These are phyloP conservation scores for Hoplostethus mediterraneus DNA, from an alignment of 2,797 vertebrate genomes.

Conservation along the genomic window DNA sequence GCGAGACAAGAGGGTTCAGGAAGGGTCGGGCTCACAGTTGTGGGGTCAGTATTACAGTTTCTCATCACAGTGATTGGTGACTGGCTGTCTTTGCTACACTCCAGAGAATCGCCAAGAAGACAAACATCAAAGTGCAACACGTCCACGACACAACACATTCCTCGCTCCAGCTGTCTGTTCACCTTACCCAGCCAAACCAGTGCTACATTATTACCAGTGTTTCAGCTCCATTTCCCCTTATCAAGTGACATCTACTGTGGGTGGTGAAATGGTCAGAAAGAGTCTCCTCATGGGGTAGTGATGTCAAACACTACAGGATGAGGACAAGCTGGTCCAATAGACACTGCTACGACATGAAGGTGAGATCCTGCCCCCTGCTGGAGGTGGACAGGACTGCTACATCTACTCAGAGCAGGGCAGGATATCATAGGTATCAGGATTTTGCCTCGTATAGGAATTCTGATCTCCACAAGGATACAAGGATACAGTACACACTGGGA, in stretches of 20 bases:
- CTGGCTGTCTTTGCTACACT: slow-evolving; percentile 75
- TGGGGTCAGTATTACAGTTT: slow-evolving; percentile 83
- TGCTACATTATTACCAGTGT: slow-evolving; percentile 72
- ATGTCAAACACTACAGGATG: slow-evolving; percentile 47
- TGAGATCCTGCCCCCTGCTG: slow-evolving; percentile 62
- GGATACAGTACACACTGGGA: slow-evolving; percentile 36
- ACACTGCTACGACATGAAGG: slow-evolving; percentile 61
- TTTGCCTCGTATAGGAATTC: slow-evolving; percentile 47
- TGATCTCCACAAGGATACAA: slow-evolving; percentile 51
- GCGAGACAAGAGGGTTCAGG: slow-evolving; percentile 53
- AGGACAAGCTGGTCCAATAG: slow-evolving; percentile 41
- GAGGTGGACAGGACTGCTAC: slow-evolving; percentile 79
- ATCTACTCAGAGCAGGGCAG: slow-evolving; percentile 69
- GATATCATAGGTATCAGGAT: slow-evolving; percentile 10
- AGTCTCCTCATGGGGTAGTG: slow-evolving; percentile 56
- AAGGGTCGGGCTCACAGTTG: slow-evolving; percentile 81
- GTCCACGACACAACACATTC: slow-evolving; percentile 33
- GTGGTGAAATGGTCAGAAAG: slow-evolving; percentile 57
- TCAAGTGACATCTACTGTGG: slow-evolving; percentile 66
- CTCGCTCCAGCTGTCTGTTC: slow-evolving; percentile 40
- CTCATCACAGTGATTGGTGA: slow-evolving; percentile 87
- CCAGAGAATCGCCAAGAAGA: slow-evolving; percentile 68
- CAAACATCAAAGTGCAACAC: slow-evolving; percentile 78
- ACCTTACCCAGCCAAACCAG: slow-evolving; percentile 58
- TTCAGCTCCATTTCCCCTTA: slow-evolving; percentile 61